Evolutionary conservation across 1,140 invertebrate species (phyloP).

Genomic region (Temnothorax longispinosus): DNA sequence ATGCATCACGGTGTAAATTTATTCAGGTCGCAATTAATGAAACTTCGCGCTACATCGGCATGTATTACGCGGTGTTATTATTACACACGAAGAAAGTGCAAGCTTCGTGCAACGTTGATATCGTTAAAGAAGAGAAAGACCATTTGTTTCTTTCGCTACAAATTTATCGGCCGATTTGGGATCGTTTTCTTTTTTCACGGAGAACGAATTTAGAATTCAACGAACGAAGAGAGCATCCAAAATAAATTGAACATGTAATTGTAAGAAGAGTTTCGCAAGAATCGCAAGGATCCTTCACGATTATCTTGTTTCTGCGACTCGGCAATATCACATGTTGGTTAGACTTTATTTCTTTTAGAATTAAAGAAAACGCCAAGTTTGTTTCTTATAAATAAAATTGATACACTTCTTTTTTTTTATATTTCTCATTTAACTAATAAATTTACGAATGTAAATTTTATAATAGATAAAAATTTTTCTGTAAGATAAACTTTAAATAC

Average conservation of each 20-base stretch:
- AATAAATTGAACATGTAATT: background rate
- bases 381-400: background rate
- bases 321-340: background rate
- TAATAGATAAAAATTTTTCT: background rate
- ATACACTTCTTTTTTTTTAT: background rate
- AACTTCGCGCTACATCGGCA: background rate
- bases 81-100: background rate
- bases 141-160: background rate
- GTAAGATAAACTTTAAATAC: background rate
- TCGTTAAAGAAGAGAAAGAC: conserved; percentile 3
- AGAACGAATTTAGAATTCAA: background rate
- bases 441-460: background rate
- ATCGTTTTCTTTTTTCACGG: background rate
- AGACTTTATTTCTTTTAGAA: background rate
- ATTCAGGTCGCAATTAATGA: background rate
- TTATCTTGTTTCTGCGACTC: background rate
- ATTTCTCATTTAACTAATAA: background rate
- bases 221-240: background rate
- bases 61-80: background rate
- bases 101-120: background rate
- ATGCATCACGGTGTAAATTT: background rate
- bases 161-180: background rate
- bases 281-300: background rate
- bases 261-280: background rate
- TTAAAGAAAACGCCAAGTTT: background rate